These are phyloP conservation scores for Coecobrya sp. DNA, from an alignment of 2,888 invertebrate genomes.

Conservation along the genomic window DNA sequence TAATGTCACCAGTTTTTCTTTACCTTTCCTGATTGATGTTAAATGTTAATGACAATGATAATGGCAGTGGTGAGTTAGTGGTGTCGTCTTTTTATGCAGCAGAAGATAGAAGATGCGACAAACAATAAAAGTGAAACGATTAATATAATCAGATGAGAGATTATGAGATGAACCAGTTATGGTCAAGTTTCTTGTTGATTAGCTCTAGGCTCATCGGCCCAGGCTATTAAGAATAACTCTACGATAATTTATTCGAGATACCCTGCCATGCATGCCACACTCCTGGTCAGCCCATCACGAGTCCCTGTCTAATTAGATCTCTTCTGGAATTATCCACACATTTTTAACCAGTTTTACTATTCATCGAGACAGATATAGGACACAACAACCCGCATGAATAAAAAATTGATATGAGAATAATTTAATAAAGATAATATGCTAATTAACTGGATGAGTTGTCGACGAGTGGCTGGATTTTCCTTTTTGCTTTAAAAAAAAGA, in stretches of 20 bases:
- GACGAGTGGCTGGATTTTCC: not conserved
- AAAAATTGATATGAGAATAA: not conserved
- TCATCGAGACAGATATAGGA: not conserved
- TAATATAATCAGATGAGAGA: not conserved
- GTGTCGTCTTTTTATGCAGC: slow-evolving; percentile 10
- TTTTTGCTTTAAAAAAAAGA: not conserved
- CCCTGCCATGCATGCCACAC: not conserved
- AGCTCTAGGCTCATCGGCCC: not conserved
- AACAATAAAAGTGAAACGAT: not conserved
- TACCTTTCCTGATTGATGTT: slow-evolving; percentile 57
- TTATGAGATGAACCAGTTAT: not conserved
- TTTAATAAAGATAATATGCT: slow-evolving; percentile 22
- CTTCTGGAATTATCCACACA: slow-evolving; percentile 38
- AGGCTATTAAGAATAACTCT: not conserved
- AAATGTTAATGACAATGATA: slow-evolving; percentile 37
- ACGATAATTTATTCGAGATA: slow-evolving; percentile 1
- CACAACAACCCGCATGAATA: not conserved
- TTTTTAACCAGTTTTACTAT: slow-evolving; percentile 33
- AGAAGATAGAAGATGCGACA: slow-evolving; percentile 48
- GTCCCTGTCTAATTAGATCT: slow-evolving; percentile 25
- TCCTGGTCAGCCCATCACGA: not conserved
- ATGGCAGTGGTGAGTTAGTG: not conserved
- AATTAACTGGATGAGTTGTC: slow-evolving; percentile 29
- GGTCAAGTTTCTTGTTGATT: not conserved
- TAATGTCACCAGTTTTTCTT: slow-evolving; percentile 31